phyloP scores from a whole-genome alignment of 2,113 vertebrate genomes.

The Sialia sialis region DNA sequence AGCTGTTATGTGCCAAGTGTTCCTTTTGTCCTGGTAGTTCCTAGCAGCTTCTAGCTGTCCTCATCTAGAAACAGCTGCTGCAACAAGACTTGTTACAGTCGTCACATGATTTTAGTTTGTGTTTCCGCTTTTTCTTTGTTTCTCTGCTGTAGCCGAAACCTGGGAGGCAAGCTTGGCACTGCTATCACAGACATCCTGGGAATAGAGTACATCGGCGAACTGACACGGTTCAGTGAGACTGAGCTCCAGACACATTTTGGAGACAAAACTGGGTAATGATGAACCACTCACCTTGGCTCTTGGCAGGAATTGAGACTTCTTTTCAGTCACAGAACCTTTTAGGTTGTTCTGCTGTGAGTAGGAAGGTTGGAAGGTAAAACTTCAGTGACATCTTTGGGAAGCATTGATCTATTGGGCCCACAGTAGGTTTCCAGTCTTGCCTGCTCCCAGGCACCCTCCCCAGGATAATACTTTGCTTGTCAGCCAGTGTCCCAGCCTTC shows the following conservation, averaged over 20 bases:
- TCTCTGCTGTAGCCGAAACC: slow-evolving; percentile 75
- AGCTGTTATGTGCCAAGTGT: neutral
- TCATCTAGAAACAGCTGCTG: neutral
- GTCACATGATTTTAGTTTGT: neutral
- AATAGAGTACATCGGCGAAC: slow-evolving; percentile 87
- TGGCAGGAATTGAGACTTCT: neutral
- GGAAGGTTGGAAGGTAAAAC: neutral
- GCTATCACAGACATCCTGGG: slow-evolving; percentile 82
- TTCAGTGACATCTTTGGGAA: neutral
- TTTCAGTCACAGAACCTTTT: neutral
- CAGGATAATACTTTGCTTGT: neutral
- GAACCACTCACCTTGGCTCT: neutral
- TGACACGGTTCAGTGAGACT: slow-evolving; percentile 80
- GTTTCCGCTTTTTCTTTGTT: neutral
- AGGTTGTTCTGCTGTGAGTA: neutral
- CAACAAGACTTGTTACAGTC: neutral
- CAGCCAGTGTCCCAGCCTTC: neutral
- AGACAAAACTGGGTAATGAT: slow-evolving; percentile 89
- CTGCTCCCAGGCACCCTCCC: neutral
- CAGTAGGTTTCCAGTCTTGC: neutral
- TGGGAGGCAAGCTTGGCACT: slow-evolving; percentile 91
- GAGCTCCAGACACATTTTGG: slow-evolving; percentile 89
- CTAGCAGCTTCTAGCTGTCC: neutral
- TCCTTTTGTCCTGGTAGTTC: neutral
- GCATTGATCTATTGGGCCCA: neutral